Conservation (phyloP, 2,888 invertebrate genomes). For the Emmelina monodactyla region DNA sequence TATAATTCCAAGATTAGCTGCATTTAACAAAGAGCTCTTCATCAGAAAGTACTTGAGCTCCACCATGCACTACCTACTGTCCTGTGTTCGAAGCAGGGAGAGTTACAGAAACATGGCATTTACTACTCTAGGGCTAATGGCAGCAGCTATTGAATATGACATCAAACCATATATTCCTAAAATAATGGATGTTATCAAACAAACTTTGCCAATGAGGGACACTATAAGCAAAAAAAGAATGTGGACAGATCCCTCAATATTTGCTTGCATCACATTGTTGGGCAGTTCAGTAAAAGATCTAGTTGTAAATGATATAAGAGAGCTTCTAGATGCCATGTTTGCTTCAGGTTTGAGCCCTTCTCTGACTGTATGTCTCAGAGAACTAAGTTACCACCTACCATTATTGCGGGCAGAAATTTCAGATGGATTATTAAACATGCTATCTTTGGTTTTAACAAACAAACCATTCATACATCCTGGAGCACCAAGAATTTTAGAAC, state of each 20-base stretch:
- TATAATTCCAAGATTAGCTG: slow-evolving; percentile 89
- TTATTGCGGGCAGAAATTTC: slow-evolving; percentile 89
- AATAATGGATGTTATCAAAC: slow-evolving; percentile 85
- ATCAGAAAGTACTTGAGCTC: slow-evolving; percentile 75
- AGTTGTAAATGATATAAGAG: slow-evolving; percentile 80
- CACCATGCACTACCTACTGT: slow-evolving; percentile 80
- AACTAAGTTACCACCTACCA: slow-evolving; percentile 88
- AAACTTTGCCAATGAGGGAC: slow-evolving; percentile 80
- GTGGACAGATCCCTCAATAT: slow-evolving; percentile 86
- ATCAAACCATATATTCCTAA: slow-evolving; percentile 81
- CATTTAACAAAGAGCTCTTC: slow-evolving; percentile 88
- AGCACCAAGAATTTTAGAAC: slow-evolving; percentile 71
- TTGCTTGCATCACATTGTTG: slow-evolving; percentile 91
- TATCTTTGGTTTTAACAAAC: slow-evolving; percentile 90
- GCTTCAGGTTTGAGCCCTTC: slow-evolving; percentile 90
- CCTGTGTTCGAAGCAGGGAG: slow-evolving; percentile 79
- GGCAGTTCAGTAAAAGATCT: slow-evolving; percentile 85
- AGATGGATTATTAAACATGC: slow-evolving; percentile 88
- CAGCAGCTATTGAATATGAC: slow-evolving; percentile 85
- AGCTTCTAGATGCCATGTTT: slow-evolving; percentile 90
- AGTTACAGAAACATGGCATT: slow-evolving; percentile 89
- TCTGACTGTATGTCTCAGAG: slow-evolving; percentile 88
- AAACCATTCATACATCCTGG: slow-evolving; percentile 84
- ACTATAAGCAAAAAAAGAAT: slow-evolving; percentile 77
- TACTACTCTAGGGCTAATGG: slow-evolving; percentile 88